Base-by-base conservation (phyloP, 2,113 vertebrate species). In the Rhea americana region DNA sequence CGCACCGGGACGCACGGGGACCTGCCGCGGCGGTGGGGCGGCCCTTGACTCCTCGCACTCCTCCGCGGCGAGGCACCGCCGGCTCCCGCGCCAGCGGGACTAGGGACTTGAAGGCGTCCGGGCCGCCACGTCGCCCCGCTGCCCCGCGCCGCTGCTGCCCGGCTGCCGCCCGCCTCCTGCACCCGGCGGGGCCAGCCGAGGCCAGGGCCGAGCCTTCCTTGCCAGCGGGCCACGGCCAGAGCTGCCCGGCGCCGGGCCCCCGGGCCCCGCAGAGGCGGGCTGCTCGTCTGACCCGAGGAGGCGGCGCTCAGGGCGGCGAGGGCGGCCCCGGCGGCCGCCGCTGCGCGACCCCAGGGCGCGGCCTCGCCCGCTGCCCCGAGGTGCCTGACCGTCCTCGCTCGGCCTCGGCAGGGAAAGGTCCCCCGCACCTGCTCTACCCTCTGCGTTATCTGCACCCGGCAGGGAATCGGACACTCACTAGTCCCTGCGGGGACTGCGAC, bases 401-500 rank as follows among this genome's bases (percentile, higher is more conserved):
- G 4, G 80, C 58, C 48, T 17, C 39, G 76, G 83, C 80, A 4
- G 32, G 78, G 90, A 45, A 62, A 5, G 62, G 71, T 17, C 56
- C 51, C 53, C 80, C 86, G 2, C 79, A 73, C 88, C 86, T 92
- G 86, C 91, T 94, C 93, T 83, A 82, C 85, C 91, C 97, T 97
- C 98, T 97, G 94, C 96, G 97, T 96, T 90, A 61, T 76, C 74
- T 70, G 88, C 91, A 93, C 82, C 87, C 94, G 97, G 94, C 95
- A 96, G 96, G 96, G 94, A 96, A 89, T 92, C 82, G 97, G 96
- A 96, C 97, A 97, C 94, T 97, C 91, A 96, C 87, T 85, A 96
- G 96, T 98, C 98, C 98, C 96, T 89, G 93, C 66, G 97, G 96
- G 98, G 98, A 98, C 98, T 97, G 97, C 98, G 95, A 95, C 97